These are phyloP conservation scores for Campaea margaritaria DNA, from an alignment of 2,888 invertebrate species.

Conservation along the genomic window DNA sequence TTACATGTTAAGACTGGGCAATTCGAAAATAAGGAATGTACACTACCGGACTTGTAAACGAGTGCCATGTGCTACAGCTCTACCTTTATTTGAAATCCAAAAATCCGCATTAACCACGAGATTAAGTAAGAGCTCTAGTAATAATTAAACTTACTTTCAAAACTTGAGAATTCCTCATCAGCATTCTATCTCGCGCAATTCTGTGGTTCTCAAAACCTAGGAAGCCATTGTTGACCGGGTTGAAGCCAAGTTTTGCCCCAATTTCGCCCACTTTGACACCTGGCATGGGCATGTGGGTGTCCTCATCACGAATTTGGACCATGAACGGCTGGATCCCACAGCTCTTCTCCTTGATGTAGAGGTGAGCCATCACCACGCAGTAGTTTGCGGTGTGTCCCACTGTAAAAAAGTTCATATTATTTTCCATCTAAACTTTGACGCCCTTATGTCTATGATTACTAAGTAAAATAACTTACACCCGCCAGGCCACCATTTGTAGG, in stretches of 20 bases:
- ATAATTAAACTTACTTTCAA: slow-evolving; percentile 68
- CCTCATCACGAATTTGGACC: slow-evolving; percentile 94
- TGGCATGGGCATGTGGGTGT: slow-evolving; percentile 94
- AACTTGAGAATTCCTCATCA: slow-evolving; percentile 97
- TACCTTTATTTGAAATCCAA: too few species aligned
- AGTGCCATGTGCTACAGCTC: too few species aligned
- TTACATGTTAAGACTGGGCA: too few species aligned
- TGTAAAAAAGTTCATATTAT: slow-evolving; percentile 66
- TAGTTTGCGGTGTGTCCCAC: slow-evolving; percentile 97
- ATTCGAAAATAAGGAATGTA: too few species aligned
- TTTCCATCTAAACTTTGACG: too few species aligned
- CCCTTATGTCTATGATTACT: not conserved
- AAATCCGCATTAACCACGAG: too few species aligned
- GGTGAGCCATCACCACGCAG: slow-evolving; percentile 95
- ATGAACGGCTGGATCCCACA: slow-evolving; percentile 96
- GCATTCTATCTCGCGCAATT: slow-evolving; percentile 94
- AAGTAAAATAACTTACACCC: slow-evolving; percentile 87
- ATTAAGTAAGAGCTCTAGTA: not conserved
- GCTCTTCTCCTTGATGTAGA: slow-evolving; percentile 91
- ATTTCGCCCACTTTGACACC: slow-evolving; percentile 97
- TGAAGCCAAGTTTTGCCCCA: slow-evolving; percentile 96
- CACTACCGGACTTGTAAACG: too few species aligned
- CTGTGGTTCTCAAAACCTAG: slow-evolving; percentile 94
- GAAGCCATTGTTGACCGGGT: slow-evolving; percentile 96
- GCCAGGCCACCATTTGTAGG: slow-evolving; percentile 99